phyloP scores from a whole-genome alignment of 2,888 invertebrate genomes.

The Crepidodera aurea region DNA sequence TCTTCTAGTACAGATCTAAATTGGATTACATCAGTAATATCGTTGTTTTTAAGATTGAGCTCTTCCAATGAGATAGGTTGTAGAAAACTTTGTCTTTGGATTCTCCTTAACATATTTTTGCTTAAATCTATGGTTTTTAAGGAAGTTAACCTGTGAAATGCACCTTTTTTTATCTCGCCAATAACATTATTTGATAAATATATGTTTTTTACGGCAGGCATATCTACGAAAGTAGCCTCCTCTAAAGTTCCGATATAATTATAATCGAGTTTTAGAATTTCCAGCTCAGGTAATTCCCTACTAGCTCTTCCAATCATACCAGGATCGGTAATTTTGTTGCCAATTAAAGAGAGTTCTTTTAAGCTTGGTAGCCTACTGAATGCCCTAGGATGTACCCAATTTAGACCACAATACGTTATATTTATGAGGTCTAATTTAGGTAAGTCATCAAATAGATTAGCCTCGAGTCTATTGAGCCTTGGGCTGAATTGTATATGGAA shows the following conservation, averaged over 20 bases:
- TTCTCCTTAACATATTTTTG: slow-evolving; percentile 76
- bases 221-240: slow-evolving; percentile 82
- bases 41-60: slow-evolving; percentile 77
- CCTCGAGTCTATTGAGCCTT: slow-evolving; percentile 73
- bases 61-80: slow-evolving; percentile 81
- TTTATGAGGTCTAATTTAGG: slow-evolving; percentile 75
- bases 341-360: slow-evolving; percentile 72
- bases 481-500: slow-evolving; percentile 77
- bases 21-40: slow-evolving; percentile 78
- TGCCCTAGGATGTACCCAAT: slow-evolving; percentile 80
- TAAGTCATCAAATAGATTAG: slow-evolving; percentile 71
- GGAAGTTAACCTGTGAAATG: slow-evolving; percentile 80
- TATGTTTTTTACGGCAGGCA: slow-evolving; percentile 73
- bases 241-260: slow-evolving; percentile 76
- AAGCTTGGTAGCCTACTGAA: slow-evolving; percentile 76
- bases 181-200: slow-evolving; percentile 77
- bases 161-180: slow-evolving; percentile 78
- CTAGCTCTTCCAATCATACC: slow-evolving; percentile 82
- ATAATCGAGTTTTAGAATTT: slow-evolving; percentile 72
- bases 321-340: slow-evolving; percentile 80
- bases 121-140: slow-evolving; percentile 78
- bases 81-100: slow-evolving; percentile 84
- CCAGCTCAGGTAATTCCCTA: slow-evolving; percentile 77
- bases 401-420: slow-evolving; percentile 78
- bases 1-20: slow-evolving; percentile 79